These are phyloP conservation scores for Thelaira solivaga DNA, from an alignment of 2,888 invertebrate genomes.

Conservation along the genomic window DNA sequence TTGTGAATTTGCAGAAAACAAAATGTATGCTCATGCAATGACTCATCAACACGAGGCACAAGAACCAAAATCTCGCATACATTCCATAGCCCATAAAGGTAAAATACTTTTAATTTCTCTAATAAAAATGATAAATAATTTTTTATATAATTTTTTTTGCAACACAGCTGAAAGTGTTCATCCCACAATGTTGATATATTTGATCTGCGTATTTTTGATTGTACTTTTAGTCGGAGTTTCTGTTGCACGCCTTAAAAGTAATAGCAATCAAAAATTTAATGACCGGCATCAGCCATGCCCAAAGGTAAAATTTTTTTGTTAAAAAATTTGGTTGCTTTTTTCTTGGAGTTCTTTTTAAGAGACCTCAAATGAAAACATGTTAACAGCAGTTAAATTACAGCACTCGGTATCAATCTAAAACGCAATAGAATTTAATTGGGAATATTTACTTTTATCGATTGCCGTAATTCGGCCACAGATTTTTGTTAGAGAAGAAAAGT, in stretches of 20 bases:
- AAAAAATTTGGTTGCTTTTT: not conserved
- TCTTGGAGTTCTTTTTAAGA: not conserved
- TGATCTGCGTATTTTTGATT: constrained; percentile 76
- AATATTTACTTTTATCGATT: too few species aligned
- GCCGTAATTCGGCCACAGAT: too few species aligned
- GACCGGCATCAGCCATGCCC: constrained; percentile 76
- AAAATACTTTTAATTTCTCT: not conserved
- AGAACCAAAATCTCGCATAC: constrained; percentile 74
- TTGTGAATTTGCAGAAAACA: constrained; percentile 72
- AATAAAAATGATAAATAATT: not conserved
- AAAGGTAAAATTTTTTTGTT: constrained; percentile 70
- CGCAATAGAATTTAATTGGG: too few species aligned
- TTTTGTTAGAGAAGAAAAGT: too few species aligned
- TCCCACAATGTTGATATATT: constrained; percentile 76
- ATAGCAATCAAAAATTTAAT: constrained; percentile 71
- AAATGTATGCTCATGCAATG: constrained; percentile 77
- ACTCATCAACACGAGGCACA: constrained; percentile 75
- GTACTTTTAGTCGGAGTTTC: constrained; percentile 75
- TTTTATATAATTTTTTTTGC: not conserved
- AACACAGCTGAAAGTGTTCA: constrained; percentile 73
- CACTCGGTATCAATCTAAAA: too few species aligned
- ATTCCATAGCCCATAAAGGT: constrained; percentile 74
- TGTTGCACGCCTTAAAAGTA: constrained; percentile 74
- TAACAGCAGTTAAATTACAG: too few species aligned
- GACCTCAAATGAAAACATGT: too few species aligned